Conservation (phyloP, 2,888 invertebrate genomes). For the Conomelus anceps region DNA sequence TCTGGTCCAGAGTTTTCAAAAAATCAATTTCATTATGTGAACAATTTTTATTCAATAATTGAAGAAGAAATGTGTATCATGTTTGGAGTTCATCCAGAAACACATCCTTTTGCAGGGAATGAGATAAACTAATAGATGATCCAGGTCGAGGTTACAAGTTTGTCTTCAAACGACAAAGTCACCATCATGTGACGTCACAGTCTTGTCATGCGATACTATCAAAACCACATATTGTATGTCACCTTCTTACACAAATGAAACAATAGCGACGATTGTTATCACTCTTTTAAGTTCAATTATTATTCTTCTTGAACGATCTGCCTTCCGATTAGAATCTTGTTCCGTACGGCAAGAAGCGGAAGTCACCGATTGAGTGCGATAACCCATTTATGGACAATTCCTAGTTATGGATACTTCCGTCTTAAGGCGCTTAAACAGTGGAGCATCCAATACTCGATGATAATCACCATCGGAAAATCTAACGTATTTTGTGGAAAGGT, state of each 20-base stretch:
- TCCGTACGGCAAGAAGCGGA: neutral
- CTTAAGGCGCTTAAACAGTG: too few species aligned
- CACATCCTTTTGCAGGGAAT: too few species aligned
- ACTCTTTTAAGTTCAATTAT: neutral
- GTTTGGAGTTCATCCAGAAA: too few species aligned
- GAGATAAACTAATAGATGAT: too few species aligned
- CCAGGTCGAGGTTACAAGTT: neutral
- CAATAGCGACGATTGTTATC: neutral
- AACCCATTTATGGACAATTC: neutral
- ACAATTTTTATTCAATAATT: too few species aligned
- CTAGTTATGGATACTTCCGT: neutral
- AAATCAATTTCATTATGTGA: too few species aligned
- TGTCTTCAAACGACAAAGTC: neutral
- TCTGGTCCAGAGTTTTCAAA: too few species aligned
- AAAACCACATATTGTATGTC: neutral
- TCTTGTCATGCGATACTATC: neutral
- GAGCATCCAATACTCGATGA: too few species aligned
- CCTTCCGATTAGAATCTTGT: neutral
- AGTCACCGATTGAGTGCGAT: neutral
- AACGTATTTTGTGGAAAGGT: too few species aligned
- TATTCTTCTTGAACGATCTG: neutral
- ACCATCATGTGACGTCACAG: neutral
- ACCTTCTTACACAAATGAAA: too few species aligned
- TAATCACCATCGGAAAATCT: too few species aligned
- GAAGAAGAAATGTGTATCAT: too few species aligned